Base-by-base conservation (phyloP, 2,113 vertebrate species). In the Nycticryphes semicollaris region DNA sequence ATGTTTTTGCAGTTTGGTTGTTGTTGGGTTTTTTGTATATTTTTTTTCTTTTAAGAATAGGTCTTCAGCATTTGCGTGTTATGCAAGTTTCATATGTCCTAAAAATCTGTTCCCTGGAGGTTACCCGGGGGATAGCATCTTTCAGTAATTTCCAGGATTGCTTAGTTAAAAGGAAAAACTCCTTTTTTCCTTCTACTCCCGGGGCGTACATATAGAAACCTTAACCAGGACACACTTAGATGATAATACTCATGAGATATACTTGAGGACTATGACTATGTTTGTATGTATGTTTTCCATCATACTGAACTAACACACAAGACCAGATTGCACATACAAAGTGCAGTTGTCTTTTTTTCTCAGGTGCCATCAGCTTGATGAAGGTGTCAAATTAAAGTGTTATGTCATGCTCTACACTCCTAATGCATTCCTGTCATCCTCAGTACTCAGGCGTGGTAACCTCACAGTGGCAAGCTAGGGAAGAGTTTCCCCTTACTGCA, bases 11-110 rank as follows among this genome's bases (percentile, higher is more conserved):
- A 24, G 2, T 18, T 62, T 18, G 31, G 33, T 59, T n/a, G 28
- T 54, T 33, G 56, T 12, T n/a, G 47, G 47, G 47, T 21, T 47
- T 47, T 47, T 30, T 18, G 16, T 54, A 43, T 43, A 14, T 43
- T 63, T 35, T 50, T 64, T 80, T 59, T 25, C 2, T 82, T 87
- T 88, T 59, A 59, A 31, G 39, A 85, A 27, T 43, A 43, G 8
- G 48, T 92, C 50, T 69, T 95, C 43, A 64, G 28, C n/a, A 57
- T 84, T 90, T 89, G 2, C 28, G 5, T 47, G 28, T 94, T 97
- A 84, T 48, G 19, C 63, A 95, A 96, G 39, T 3, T 80, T 88
- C 35, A 16, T 20, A n/a, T 87, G 72, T 82, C 60, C 60, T 60
- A 63, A 54, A 78, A 83, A 70, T 12, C 17, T 86, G 25, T 59